These are phyloP conservation scores for Drosophila neocordata DNA, from an alignment of 1,140 invertebrate genomes.

Conservation along the genomic window DNA sequence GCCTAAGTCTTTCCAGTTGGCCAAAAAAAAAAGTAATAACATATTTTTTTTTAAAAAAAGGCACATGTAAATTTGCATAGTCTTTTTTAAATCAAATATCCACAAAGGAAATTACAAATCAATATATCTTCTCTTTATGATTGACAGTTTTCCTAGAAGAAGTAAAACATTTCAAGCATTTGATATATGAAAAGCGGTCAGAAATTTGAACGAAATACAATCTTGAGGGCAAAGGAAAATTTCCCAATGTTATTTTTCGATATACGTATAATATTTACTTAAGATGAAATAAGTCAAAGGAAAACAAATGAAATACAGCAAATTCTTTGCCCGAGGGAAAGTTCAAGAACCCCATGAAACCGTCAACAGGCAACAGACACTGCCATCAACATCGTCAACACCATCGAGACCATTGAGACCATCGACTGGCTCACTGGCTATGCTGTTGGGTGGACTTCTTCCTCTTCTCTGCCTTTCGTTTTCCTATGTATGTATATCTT, in stretches of 20 bases:
- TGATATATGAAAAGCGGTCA: not conserved
- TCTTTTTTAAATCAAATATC: no score
- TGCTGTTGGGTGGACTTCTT: constrained; percentile 42
- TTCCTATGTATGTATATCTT: not conserved
- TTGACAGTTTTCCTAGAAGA: not conserved
- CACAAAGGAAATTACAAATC: not conserved
- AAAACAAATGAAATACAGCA: constrained; percentile 43
- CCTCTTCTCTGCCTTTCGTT: constrained; percentile 4
- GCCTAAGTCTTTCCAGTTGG: no score
- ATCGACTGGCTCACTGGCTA: constrained; percentile 58
- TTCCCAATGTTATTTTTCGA: not conserved
- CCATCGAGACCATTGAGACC: constrained; percentile 34
- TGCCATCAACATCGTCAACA: constrained; percentile 38
- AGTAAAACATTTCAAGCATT: no score
- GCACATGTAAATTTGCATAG: no score
- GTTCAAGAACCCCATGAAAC: constrained; percentile 76
- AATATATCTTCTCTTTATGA: not conserved
- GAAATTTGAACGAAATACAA: constrained; percentile 14
- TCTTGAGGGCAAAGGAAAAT: not conserved
- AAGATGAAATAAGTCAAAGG: constrained; percentile 33
- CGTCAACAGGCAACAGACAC: constrained; percentile 38
- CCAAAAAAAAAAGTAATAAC: no score
- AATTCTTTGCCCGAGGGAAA: constrained; percentile 45
- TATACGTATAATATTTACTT: constrained; percentile 4
- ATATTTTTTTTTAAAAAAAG: no score